These are phyloP conservation scores for Cyclina sinensis DNA, from an alignment of 1,140 invertebrate species.

Conservation along the genomic window DNA sequence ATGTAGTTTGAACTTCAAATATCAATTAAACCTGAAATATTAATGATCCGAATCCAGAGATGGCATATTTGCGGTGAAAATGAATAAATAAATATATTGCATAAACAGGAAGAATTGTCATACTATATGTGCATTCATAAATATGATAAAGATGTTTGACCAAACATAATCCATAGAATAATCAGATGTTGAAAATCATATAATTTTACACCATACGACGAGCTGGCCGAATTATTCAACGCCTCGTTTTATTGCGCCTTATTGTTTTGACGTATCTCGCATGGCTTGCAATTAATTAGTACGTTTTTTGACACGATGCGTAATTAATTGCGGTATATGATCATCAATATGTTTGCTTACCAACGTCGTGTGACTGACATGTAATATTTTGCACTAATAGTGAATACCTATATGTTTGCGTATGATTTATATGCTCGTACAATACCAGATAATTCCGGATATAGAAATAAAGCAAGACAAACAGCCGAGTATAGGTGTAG, in stretches of 20 bases:
- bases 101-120: too few relatives aligned
- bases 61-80: too few relatives aligned
- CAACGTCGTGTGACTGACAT: neutral
- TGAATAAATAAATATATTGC: too few relatives aligned
- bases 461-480: neutral
- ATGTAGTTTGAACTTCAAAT: too few relatives aligned
- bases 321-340: neutral
- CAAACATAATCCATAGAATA: too few relatives aligned
- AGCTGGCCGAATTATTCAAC: slow-evolving; percentile 3
- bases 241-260: neutral
- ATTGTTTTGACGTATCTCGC: neutral
- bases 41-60: too few relatives aligned
- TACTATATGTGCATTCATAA: too few relatives aligned
- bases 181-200: too few relatives aligned
- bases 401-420: neutral
- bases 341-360: neutral
- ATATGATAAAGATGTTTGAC: too few relatives aligned
- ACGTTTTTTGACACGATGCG: neutral
- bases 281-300: neutral
- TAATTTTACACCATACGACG: too few relatives aligned
- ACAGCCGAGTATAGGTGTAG: too few relatives aligned
- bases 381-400: neutral
- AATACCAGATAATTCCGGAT: neutral
- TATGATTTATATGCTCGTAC: neutral
- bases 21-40: too few relatives aligned